Base-by-base conservation (phyloP, 2,888 invertebrate species). In the Synergus umbraculus region DNA sequence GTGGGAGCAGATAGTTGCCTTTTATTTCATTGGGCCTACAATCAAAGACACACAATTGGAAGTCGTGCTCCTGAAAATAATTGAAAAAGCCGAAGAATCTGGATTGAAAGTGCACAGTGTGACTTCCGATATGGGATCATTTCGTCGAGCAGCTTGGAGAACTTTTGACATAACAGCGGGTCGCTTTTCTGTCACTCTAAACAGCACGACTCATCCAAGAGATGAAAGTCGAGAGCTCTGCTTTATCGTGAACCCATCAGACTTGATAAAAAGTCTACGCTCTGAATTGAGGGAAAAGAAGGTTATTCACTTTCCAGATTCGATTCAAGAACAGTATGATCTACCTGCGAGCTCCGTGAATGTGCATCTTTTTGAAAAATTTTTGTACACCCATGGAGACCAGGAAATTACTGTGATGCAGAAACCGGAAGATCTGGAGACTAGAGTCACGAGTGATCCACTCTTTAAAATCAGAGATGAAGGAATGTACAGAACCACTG, bases 51-150 rank as follows among this genome's bases (percentile, higher is more conserved):
- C 63, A 10, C 22, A 63, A 29, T 5, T 63, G 2, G 63, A 63
- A 13, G 22, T 29, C 5, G 63, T 63, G 1, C 1, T 63, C 3
- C 10, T 63, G 22, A 63, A 63, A 63, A 63, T 63, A 29, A 63
- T 63, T 5, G 29, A 63, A 13, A 63, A 63, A 18, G 29, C 63
- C 5, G 63, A 63, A 63, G 63, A 22, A 13, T 63, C 63, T 5
- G 63, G 63, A 63, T 29, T 63, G 22, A 63, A 63, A 29, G 63
- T 63, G 63, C 63, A 63, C 13, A 63, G 63, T 63, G 29, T 63
- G 22, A 63, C 63, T 13, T 63, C 63, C 4, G 63, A 63, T 29
- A 63, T 63, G 63, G 63, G 63, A 63, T 63, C 29, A 63, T 63
- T 63, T 29, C 22, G 63, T 29, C 29, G 29, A 29, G 63, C 22